phyloP scores from a whole-genome alignment of 2,797 vertebrate species.

The Tokudaia muenninki region DNA sequence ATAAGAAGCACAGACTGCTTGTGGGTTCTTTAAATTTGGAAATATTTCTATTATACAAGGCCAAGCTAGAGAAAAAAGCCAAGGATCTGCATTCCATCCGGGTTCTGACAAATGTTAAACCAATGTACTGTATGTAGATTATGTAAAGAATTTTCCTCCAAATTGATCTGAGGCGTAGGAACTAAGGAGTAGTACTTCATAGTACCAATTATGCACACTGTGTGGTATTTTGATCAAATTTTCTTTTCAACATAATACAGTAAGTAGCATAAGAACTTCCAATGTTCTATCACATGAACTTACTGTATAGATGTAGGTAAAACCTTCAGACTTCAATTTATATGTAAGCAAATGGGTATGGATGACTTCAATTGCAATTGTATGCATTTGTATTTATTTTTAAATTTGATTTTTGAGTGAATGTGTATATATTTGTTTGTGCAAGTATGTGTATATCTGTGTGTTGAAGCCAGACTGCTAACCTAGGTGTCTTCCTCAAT shows the following conservation, averaged over 20 bases:
- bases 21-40: neutral
- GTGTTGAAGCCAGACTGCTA: neutral
- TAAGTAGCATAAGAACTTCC: neutral
- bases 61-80: neutral
- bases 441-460: too few relatives aligned
- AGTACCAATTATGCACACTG: neutral
- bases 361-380: neutral
- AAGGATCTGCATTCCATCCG: neutral
- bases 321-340: neutral
- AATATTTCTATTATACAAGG: neutral
- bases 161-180: neutral
- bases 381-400: neutral
- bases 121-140: neutral
- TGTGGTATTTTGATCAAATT: neutral
- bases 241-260: too few relatives aligned
- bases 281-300: neutral
- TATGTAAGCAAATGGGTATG: constrained; percentile 26
- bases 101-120: neutral
- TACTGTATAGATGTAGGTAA: neutral
- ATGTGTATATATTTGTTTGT: neutral
- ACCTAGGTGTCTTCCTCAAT: neutral
- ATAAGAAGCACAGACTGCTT: neutral
- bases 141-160: constrained; percentile 5
- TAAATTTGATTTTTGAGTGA: neutral
- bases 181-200: neutral